Base-by-base conservation (phyloP, 92 coral and sea anemone genomes). In the Blastomussa wellsi region DNA sequence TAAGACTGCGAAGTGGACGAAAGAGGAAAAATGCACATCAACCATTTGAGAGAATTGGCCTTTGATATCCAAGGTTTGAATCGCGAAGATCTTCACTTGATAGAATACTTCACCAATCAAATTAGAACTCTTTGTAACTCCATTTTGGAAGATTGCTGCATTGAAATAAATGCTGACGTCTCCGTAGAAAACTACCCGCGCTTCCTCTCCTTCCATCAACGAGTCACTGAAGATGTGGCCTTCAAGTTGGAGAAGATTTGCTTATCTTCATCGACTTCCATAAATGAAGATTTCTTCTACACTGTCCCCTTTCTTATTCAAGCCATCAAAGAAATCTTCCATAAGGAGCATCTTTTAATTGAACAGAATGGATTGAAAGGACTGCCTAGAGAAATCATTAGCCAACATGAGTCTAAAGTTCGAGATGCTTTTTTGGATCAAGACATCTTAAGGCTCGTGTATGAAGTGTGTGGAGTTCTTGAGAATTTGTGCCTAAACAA, bases 301-400 rank as follows among this genome's bases (percentile, higher is more conserved):
- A 28, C 12, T 47, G 62, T 74, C 29, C 79, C 62, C 29, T 37
- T 29, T n/a, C 79, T 74, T 2, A 74, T 74, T 71, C 76, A 71
- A 71, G 47, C 41, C 28, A 39, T 71, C 19, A 71, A 71, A 38
- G 76, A 71, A 24, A 44, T 49, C 20, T 74, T 74, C 29, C 36
- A 22, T 44, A 35, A 48, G 28, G 11, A 29, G 24, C 29, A 39
- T 2, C 33, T 5, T 13, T 53, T 39, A 31, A 53, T 48, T n/a
- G 37, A 29, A 13, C 79, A 74, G 26, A 74, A 47, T 49, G 79
- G 64, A 10, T 28, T 74, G 79, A 74, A 28, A 48, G 79, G 79
- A 32, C 62, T 74, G 19, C 37, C 36, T 28, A n/a, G 10, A 17
- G 79, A 74, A 74, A 26, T 28, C 10, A 22, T 74, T 12, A 10